Evolutionary conservation across 1,140 invertebrate species (phyloP).

Genomic region (Portunus trituberculatus): DNA sequence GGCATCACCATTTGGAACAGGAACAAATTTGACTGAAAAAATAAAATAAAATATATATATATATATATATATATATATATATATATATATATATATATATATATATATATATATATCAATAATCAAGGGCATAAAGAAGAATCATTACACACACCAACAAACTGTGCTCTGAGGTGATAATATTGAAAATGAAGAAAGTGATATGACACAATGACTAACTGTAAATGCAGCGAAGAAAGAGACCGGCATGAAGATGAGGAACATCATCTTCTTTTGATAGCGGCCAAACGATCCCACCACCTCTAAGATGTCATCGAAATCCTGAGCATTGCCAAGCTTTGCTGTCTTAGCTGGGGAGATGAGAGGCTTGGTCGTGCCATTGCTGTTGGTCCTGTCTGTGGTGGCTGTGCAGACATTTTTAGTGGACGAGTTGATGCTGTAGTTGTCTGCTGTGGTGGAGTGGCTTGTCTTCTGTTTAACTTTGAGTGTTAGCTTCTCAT

Average conservation of each 20-base stretch:
- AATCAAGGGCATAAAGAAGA: not conserved
- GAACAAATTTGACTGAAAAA: constrained; percentile 79
- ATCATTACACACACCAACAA: not conserved
- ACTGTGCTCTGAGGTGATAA: no score
- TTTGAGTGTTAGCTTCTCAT: no score
- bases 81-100: not conserved
- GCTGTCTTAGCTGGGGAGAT: not conserved
- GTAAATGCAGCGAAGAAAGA: constrained; percentile 16
- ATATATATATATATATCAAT: not conserved
- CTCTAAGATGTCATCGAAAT: constrained; percentile 82
- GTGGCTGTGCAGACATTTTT: no score
- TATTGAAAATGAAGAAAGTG: no score
- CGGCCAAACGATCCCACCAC: constrained; percentile 82
- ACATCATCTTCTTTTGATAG: constrained; percentile 82
- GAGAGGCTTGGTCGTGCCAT: no score
- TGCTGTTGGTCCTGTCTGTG: no score
- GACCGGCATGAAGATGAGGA: constrained; percentile 80
- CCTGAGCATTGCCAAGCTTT: not conserved
- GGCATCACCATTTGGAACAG: constrained; percentile 82
- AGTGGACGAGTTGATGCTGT: no score
- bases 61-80: not conserved
- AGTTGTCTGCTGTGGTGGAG: no score
- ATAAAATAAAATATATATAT: not conserved
- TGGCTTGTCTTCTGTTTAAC: no score
- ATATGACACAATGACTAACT: not conserved